A percentile compares a stretch with the other conserved stretches of the same genome.
Evolutionary conservation across 1,140 invertebrate species (phyloP).

Genomic region (Meloidogyne floridensis): DNA sequence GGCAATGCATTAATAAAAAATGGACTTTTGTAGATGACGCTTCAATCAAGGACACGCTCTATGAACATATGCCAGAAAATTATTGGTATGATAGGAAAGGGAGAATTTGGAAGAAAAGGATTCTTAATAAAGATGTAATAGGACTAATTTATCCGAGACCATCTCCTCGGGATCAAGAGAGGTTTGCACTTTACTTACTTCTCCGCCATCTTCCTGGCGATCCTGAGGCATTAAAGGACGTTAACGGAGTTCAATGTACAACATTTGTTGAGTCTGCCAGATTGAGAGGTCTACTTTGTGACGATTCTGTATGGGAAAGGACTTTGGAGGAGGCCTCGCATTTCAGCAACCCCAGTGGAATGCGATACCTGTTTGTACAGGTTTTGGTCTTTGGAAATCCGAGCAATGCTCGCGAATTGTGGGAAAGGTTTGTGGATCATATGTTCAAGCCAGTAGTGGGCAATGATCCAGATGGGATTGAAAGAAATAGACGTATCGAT

Average conservation of each 20-base stretch:
- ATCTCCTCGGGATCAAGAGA: background rate
- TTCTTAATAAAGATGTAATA: too few species aligned
- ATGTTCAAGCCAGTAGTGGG: background rate
- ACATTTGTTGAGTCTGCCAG: constrained; percentile 1
- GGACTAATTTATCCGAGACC: background rate
- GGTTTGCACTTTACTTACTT: constrained; percentile 5
- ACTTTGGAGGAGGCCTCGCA: constrained; percentile 1
- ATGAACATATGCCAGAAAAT: too few species aligned
- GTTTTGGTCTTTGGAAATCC: background rate
- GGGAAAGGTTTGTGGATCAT: background rate
- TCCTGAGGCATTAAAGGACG: background rate
- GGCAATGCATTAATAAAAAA: too few species aligned
- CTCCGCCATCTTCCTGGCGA: background rate
- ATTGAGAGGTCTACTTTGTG: background rate
- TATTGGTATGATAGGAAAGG: too few species aligned
- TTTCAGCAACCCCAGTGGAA: background rate
- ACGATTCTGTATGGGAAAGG: constrained; percentile 3
- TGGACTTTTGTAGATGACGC: too few species aligned
- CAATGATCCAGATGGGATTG: background rate
- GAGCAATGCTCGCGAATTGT: background rate
- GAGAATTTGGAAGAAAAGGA: too few species aligned
- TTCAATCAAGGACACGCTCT: too few species aligned
- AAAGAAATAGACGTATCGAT: background rate
- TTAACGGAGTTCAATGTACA: background rate
- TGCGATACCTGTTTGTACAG: background rate